Evolutionary conservation across 1,140 invertebrate species (phyloP).

Genomic region (Megalopta genalis): DNA sequence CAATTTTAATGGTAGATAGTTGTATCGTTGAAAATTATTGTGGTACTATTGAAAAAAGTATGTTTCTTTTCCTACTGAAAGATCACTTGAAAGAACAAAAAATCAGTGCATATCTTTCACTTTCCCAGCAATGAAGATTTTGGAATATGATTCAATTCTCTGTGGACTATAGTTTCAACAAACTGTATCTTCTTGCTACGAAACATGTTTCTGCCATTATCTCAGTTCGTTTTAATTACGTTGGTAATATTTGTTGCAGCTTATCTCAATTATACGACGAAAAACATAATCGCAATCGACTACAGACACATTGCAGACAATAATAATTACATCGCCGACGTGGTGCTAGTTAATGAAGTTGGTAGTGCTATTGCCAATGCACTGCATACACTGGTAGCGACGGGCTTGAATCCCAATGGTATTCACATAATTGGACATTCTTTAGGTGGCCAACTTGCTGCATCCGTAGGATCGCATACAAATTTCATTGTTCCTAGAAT

Average conservation of each 20-base stretch:
- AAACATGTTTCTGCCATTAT: too few relatives aligned
- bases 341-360: conserved; percentile 58
- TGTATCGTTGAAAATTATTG: too few relatives aligned
- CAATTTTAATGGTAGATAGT: too few relatives aligned
- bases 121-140: too few relatives aligned
- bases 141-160: too few relatives aligned
- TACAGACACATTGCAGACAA: not conserved
- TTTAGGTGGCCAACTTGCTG: conserved; percentile 87
- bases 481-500: conserved; percentile 66
- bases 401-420: conserved; percentile 71
- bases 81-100: too few relatives aligned
- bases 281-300: not conserved
- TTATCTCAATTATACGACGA: not conserved
- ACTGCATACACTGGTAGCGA: conserved; percentile 51
- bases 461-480: conserved; percentile 81
- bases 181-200: too few relatives aligned
- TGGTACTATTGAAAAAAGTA: too few relatives aligned
- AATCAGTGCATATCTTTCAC: too few relatives aligned
- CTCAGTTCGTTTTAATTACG: not conserved
- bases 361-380: conserved; percentile 41
- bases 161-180: too few relatives aligned
- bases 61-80: too few relatives aligned
- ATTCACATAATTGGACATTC: conserved; percentile 88
- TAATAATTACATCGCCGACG: not conserved
- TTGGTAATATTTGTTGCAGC: not conserved